A percentile compares a stretch with the other conserved stretches of the same genome.
phyloP scores from a whole-genome alignment of 2,113 vertebrate species.

The Panthera leo region DNA sequence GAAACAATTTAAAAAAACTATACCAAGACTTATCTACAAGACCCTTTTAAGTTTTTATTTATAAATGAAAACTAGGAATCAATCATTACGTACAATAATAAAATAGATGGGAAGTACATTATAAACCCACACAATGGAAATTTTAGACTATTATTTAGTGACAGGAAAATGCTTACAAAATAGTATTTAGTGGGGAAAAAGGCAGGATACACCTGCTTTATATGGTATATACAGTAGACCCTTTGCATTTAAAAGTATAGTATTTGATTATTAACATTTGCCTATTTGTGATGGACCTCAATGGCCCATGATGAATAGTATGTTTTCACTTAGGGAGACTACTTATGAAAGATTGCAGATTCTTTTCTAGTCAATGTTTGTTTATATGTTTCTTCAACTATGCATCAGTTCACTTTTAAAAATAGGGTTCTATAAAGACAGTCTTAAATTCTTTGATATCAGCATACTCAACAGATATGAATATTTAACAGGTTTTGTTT shows the following conservation, averaged over 20 bases:
- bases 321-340: background rate
- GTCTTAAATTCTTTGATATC: background rate
- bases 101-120: background rate
- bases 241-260: background rate
- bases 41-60: background rate
- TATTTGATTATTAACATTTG: background rate
- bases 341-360: background rate
- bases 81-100: background rate
- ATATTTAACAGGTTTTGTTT: background rate
- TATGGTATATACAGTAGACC: background rate
- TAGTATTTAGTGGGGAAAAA: constrained; percentile 1
- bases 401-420: background rate
- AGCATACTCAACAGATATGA: background rate
- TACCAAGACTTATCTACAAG: background rate
- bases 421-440: background rate
- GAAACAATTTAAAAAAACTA: background rate
- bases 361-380: background rate
- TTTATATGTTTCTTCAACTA: background rate
- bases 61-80: background rate
- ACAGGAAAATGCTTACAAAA: constrained; percentile 34
- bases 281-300: background rate
- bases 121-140: background rate
- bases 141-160: background rate
- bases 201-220: background rate
- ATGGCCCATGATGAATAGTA: background rate